Conservation (phyloP, 2,797 vertebrate species). For the Harpagifer antarcticus region DNA sequence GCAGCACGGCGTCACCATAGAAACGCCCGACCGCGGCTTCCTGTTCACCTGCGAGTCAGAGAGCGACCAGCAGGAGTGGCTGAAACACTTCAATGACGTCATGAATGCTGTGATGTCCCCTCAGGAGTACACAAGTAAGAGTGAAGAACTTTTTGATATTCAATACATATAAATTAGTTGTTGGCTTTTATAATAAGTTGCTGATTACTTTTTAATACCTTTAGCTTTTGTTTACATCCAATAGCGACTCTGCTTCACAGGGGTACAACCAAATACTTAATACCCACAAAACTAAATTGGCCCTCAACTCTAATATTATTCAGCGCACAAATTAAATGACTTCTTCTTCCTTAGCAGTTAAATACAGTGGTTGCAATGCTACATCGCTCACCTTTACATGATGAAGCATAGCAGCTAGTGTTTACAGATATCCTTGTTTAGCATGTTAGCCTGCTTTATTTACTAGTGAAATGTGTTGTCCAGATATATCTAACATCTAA, state of each 20-base stretch:
- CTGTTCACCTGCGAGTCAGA: conserved; percentile 93
- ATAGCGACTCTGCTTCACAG: background rate
- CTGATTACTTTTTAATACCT: background rate
- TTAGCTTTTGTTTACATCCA: background rate
- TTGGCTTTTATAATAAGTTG: background rate
- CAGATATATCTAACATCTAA: too few species aligned
- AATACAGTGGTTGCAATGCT: background rate
- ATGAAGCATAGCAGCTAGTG: background rate
- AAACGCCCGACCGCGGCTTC: conserved; percentile 90
- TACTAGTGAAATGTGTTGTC: too few species aligned
- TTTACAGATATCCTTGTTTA: too few species aligned
- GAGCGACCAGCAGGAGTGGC: conserved; percentile 89
- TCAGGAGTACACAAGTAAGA: conserved; percentile 91
- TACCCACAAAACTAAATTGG: background rate
- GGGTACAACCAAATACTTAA: too few species aligned
- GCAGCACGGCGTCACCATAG: conserved; percentile 89
- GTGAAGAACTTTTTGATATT: background rate
- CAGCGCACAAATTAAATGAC: background rate
- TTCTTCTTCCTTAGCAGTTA: background rate
- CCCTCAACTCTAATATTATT: background rate
- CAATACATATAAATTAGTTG: background rate
- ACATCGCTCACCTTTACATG: too few species aligned
- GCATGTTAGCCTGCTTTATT: too few species aligned
- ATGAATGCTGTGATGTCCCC: conserved; percentile 89
- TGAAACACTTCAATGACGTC: conserved; percentile 83